These are phyloP conservation scores for Staurois parvus DNA, from an alignment of 2,797 vertebrate genomes.

Conservation along the genomic window DNA sequence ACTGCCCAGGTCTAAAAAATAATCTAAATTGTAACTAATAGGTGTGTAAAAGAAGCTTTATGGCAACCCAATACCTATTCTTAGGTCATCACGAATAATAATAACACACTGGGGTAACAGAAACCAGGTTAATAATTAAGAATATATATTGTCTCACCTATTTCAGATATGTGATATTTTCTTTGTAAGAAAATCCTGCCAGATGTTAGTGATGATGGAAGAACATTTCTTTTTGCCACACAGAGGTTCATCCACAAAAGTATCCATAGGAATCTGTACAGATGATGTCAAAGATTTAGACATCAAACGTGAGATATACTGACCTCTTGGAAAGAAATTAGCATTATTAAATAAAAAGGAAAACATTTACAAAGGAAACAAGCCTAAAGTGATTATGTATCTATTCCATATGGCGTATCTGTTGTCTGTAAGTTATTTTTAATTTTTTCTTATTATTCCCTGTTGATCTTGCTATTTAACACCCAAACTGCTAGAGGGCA, in stretches of 20 bases:
- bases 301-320: not conserved
- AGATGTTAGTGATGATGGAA: not conserved
- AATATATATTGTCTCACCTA: not conserved
- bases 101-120: not conserved
- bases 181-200: not conserved
- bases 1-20: too few relatives aligned
- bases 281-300: slow-evolving; percentile 10
- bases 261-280: not conserved
- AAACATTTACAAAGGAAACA: slow-evolving; percentile 50
- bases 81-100: not conserved
- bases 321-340: not conserved
- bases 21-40: too few relatives aligned
- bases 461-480: slow-evolving; percentile 23
- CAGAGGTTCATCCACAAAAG: not conserved
- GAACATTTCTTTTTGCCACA: not conserved
- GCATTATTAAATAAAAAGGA: slow-evolving; percentile 62
- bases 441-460: slow-evolving; percentile 56
- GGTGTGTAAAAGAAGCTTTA: too few relatives aligned
- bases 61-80: too few relatives aligned
- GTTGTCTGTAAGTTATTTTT: slow-evolving; percentile 65
- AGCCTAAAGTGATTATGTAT: slow-evolving; percentile 66
- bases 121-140: not conserved
- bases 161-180: not conserved
- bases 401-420: slow-evolving; percentile 63
- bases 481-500: slow-evolving; percentile 15